Evolutionary conservation across 2,113 vertebrate species (phyloP).

Genomic region (Vombatus ursinus): DNA sequence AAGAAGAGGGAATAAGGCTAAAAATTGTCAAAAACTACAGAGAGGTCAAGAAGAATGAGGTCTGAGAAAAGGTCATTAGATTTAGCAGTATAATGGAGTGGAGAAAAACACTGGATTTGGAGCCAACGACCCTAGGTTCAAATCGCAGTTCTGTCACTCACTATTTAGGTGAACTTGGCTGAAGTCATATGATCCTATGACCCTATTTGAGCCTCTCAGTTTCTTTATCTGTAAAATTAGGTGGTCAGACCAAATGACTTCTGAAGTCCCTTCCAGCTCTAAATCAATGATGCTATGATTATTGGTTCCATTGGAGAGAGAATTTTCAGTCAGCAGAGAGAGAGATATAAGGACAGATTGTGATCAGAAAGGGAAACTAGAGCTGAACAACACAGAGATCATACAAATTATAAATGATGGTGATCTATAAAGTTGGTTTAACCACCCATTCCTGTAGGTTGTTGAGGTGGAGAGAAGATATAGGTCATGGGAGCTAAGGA

Average conservation of each 20-base stretch:
- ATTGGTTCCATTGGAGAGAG: background rate
- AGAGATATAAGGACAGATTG: background rate
- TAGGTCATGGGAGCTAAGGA: background rate
- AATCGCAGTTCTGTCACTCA: background rate
- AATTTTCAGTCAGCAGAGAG: background rate
- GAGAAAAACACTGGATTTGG: background rate
- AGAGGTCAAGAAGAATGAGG: background rate
- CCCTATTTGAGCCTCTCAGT: background rate
- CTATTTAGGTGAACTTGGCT: background rate
- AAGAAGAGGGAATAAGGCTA: background rate
- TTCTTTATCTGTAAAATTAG: background rate
- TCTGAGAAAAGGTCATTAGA: background rate
- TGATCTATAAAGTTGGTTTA: background rate
- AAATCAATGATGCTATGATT: background rate
- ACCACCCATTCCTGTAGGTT: background rate
- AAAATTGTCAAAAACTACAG: background rate
- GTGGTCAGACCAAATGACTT: background rate
- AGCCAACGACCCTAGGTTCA: background rate
- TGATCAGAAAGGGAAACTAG: background rate
- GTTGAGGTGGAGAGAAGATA: background rate
- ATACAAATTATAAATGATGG: background rate
- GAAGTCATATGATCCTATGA: background rate
- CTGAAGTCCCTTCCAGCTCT: background rate
- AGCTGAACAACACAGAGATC: background rate
- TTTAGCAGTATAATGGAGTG: background rate